These are phyloP conservation scores for Mayetiola destructor DNA, from an alignment of 2,888 invertebrate genomes.

Conservation along the genomic window DNA sequence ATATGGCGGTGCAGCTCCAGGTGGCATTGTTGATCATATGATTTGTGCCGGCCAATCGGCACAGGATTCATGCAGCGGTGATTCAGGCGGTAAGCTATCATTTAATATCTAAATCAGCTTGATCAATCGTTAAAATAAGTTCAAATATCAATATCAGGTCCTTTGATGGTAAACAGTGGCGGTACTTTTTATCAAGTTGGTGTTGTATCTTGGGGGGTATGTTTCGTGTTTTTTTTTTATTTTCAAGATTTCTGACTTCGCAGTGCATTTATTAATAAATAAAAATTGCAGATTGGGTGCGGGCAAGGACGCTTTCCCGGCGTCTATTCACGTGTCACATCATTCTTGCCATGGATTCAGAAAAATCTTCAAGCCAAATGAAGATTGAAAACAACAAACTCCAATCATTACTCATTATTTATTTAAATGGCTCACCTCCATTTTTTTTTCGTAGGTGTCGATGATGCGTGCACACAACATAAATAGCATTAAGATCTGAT, in stretches of 20 bases:
- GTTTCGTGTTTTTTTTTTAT: slow-evolving; percentile 25
- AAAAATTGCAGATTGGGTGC: slow-evolving; percentile 34
- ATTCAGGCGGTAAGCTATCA: slow-evolving; percentile 28
- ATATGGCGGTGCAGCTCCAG: slow-evolving; percentile 63
- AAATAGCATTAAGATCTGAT: no score
- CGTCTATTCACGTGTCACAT: slow-evolving; percentile 72
- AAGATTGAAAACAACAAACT: no score
- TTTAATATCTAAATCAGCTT: neutral
- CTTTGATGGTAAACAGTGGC: slow-evolving; percentile 62
- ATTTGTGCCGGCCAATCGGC: slow-evolving; percentile 72
- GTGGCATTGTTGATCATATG: slow-evolving; percentile 78
- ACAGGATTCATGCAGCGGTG: slow-evolving; percentile 81
- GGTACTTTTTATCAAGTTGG: slow-evolving; percentile 67
- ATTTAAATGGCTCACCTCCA: no score
- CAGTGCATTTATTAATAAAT: neutral
- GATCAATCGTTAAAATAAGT: slow-evolving; percentile 40
- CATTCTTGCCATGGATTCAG: slow-evolving; percentile 72
- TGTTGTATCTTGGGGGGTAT: slow-evolving; percentile 83
- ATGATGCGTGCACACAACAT: no score
- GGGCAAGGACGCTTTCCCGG: slow-evolving; percentile 85
- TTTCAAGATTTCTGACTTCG: neutral
- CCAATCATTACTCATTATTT: no score
- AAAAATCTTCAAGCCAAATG: slow-evolving; percentile 55
- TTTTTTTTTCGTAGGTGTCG: no score
- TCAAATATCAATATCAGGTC: slow-evolving; percentile 83